A percentile compares a stretch with the other conserved stretches of the same genome.
Conservation (phyloP, 2,888 invertebrate species). For the Halictus quadricinctus region DNA sequence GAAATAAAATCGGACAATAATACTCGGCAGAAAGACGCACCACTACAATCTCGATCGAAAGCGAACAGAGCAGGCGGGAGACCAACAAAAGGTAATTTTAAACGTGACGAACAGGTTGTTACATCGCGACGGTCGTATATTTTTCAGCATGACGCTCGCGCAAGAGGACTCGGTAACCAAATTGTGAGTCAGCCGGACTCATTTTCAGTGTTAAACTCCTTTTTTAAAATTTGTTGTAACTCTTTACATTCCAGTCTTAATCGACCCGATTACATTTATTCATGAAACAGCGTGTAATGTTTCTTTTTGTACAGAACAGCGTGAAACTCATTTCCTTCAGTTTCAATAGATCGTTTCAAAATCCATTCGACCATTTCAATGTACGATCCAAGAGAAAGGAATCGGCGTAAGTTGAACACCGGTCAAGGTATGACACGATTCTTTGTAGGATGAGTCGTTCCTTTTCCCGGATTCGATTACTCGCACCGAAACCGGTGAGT, state of each 20-base stretch:
- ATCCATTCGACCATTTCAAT: background rate
- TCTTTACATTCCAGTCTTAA: too few relatives aligned
- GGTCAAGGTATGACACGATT: slow-evolving; percentile 45
- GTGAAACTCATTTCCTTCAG: background rate
- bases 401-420: background rate
- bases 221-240: too few relatives aligned
- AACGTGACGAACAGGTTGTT: slow-evolving; percentile 44
- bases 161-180: slow-evolving; percentile 10
- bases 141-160: slow-evolving; percentile 32
- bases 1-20: slow-evolving; percentile 6
- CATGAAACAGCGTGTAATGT: too few relatives aligned
- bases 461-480: slow-evolving; percentile 56
- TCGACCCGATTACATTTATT: too few relatives aligned
- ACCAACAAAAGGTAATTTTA: slow-evolving; percentile 51
- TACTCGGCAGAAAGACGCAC: background rate
- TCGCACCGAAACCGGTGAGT: slow-evolving; percentile 29
- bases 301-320: too few relatives aligned
- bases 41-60: slow-evolving; percentile 22
- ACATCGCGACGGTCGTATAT: slow-evolving; percentile 4
- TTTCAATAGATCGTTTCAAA: background rate
- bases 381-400: background rate
- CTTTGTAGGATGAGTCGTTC: slow-evolving; percentile 54
- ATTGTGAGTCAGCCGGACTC: slow-evolving; percentile 38
- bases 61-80: slow-evolving; percentile 15
- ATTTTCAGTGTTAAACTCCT: slow-evolving; percentile 27